A percentile compares a stretch with the other conserved stretches of the same genome.
These are phyloP conservation scores for Nymphalis urticae DNA, from an alignment of 2,888 invertebrate genomes.

Conservation along the genomic window DNA sequence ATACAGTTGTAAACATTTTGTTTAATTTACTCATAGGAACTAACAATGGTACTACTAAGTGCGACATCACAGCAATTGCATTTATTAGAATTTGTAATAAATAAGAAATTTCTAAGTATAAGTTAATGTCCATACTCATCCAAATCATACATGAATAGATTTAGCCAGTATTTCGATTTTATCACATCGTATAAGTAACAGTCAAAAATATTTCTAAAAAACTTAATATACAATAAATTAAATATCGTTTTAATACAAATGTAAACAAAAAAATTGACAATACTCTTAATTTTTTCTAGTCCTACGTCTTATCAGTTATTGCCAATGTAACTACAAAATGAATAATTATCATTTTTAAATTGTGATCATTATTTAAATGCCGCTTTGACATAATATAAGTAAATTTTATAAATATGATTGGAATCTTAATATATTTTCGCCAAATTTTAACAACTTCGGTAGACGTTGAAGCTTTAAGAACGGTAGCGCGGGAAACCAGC, in stretches of 20 bases:
- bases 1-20: slow-evolving; percentile 9
- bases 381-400: too few species aligned
- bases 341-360: neutral
- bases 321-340: neutral
- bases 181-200: too few species aligned
- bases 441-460: slow-evolving; percentile 8
- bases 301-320: slow-evolving; percentile 3
- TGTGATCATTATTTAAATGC: too few species aligned
- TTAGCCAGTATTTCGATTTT: too few species aligned
- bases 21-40: slow-evolving; percentile 16
- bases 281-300: slow-evolving; percentile 34
- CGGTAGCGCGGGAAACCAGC: slow-evolving; percentile 16
- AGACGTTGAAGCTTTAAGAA: slow-evolving; percentile 23
- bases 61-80: slow-evolving; percentile 21
- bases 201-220: too few species aligned
- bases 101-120: neutral
- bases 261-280: slow-evolving; percentile 5
- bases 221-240: too few species aligned
- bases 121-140: neutral
- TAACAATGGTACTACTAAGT: slow-evolving; percentile 12
- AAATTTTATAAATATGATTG: too few species aligned
- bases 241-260: neutral
- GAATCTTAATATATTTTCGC: slow-evolving; percentile 5
- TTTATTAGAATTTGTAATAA: slow-evolving; percentile 3
- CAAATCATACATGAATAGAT: neutral